phyloP scores from a whole-genome alignment of 2,888 invertebrate genomes.

The Zonitis immaculata region DNA sequence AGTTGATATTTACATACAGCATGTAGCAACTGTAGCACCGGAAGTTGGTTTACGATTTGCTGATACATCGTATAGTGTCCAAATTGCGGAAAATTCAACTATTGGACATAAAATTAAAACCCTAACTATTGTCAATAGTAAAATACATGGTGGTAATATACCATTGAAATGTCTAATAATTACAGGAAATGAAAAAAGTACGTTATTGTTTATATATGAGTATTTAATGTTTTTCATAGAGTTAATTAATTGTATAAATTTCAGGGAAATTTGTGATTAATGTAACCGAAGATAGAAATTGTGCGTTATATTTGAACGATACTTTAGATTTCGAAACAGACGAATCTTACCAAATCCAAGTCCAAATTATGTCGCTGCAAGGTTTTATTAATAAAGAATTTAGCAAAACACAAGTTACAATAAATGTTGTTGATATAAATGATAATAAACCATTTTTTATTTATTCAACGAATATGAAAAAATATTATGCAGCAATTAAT shows the following conservation, averaged over 20 bases:
- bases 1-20: slow-evolving; percentile 77
- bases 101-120: slow-evolving; percentile 64
- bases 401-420: slow-evolving; percentile 68
- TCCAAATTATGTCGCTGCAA: slow-evolving; percentile 73
- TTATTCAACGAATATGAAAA: slow-evolving; percentile 62
- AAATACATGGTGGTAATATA: slow-evolving; percentile 62
- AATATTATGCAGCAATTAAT: slow-evolving; percentile 77
- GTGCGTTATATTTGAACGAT: slow-evolving; percentile 69
- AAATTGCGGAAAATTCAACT: slow-evolving; percentile 72
- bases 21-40: slow-evolving; percentile 61
- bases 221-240: too few relatives aligned
- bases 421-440: slow-evolving; percentile 82
- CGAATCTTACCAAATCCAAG: slow-evolving; percentile 67
- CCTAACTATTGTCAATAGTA: slow-evolving; percentile 69
- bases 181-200: slow-evolving; percentile 71
- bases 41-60: slow-evolving; percentile 82
- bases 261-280: slow-evolving; percentile 67
- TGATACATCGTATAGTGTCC: slow-evolving; percentile 78
- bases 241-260: slow-evolving; percentile 27
- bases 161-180: slow-evolving; percentile 77
- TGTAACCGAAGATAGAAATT: slow-evolving; percentile 75
- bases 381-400: slow-evolving; percentile 76
- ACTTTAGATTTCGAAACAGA: slow-evolving; percentile 76
- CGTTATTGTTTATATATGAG: too few relatives aligned
- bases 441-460: slow-evolving; percentile 83